These are phyloP conservation scores for Microdon myrmicae DNA, from an alignment of 2,888 invertebrate species.

Conservation along the genomic window DNA sequence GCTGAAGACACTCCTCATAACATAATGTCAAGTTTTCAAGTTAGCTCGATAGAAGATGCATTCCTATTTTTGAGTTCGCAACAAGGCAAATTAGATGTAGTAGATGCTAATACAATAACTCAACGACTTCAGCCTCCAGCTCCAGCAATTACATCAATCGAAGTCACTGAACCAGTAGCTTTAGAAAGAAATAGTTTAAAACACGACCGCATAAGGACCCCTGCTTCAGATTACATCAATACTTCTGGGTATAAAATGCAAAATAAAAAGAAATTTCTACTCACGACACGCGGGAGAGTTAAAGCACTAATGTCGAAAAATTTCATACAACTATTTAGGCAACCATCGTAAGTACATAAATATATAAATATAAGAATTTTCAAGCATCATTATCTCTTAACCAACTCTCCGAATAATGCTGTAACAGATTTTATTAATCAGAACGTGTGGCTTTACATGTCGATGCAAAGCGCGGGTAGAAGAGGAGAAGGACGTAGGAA, in stretches of 20 bases:
- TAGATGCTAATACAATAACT: slow-evolving; percentile 54
- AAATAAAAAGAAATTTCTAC: slow-evolving; percentile 59
- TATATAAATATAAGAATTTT: background rate
- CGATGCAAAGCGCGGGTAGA: too few species aligned
- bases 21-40: slow-evolving; percentile 76
- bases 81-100: slow-evolving; percentile 64
- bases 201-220: slow-evolving; percentile 6
- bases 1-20: slow-evolving; percentile 85
- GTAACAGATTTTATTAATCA: too few species aligned
- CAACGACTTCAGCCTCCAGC: slow-evolving; percentile 54
- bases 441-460: slow-evolving; percentile 1
- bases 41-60: slow-evolving; percentile 84
- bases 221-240: slow-evolving; percentile 26
- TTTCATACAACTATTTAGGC: slow-evolving; percentile 75
- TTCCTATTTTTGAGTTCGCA: slow-evolving; percentile 82
- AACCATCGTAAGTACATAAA: slow-evolving; percentile 73
- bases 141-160: slow-evolving; percentile 56
- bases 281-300: slow-evolving; percentile 67
- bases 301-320: slow-evolving; percentile 79
- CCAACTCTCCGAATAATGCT: too few species aligned
- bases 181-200: too few species aligned
- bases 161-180: slow-evolving; percentile 57
- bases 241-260: slow-evolving; percentile 53
- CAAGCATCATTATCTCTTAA: background rate
- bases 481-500: too few species aligned